These are phyloP conservation scores for Molossus alvarezi DNA, from an alignment of 2,797 vertebrate species.

Conservation along the genomic window DNA sequence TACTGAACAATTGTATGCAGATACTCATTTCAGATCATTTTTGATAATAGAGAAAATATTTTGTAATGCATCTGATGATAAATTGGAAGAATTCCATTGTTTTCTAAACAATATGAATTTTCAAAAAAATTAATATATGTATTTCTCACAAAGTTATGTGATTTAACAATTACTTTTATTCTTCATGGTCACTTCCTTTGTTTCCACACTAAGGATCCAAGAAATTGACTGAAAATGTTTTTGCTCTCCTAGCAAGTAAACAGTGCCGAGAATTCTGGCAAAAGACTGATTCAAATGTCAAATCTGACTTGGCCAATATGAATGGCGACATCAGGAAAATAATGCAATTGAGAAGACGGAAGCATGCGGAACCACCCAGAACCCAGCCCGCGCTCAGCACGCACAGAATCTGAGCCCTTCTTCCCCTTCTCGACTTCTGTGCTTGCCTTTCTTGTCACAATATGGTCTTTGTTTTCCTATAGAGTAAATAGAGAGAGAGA, in stretches of 20 bases:
- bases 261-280: neutral
- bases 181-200: neutral
- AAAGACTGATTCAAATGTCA: neutral
- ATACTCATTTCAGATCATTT: neutral
- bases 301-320: neutral
- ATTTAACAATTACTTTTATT: slow-evolving; percentile 11
- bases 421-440: neutral
- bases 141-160: neutral
- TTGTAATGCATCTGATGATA: neutral
- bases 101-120: slow-evolving; percentile 11
- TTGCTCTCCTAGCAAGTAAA: slow-evolving; percentile 28
- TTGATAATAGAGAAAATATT: neutral
- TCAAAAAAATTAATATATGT: neutral
- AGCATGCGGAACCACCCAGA: neutral
- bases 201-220: neutral
- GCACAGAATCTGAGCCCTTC: neutral
- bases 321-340: neutral
- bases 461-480: neutral
- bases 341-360: neutral
- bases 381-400: neutral
- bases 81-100: neutral
- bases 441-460: neutral
- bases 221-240: slow-evolving; percentile 20
- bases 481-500: neutral
- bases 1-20: neutral